Conservation (phyloP, 1,140 invertebrate genomes). For the Parasteatoda tepidariorum region DNA sequence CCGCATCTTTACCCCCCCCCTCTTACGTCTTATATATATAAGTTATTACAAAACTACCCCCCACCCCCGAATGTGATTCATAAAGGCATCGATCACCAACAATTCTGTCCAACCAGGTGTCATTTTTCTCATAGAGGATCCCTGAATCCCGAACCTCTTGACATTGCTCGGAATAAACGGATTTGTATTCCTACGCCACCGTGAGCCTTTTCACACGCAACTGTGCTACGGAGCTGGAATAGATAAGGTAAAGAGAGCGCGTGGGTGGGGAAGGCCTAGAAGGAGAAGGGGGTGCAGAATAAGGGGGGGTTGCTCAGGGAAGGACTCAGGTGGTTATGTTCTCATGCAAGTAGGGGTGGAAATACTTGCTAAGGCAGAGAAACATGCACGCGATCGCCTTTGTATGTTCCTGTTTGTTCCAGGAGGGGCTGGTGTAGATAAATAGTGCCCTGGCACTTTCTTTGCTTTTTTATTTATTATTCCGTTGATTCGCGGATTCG, state of each 20-base stretch:
- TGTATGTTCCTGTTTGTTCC: conserved; percentile 22
- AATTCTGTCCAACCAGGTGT: conserved; percentile 40
- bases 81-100: conserved; percentile 55
- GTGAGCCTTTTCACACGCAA: conserved; percentile 26
- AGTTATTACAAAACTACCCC: conserved; percentile 43
- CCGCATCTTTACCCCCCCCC: background rate
- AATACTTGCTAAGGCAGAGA: conserved; percentile 27
- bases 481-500: conserved; percentile 29
- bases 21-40: conserved; percentile 1
- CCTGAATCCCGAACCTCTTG: conserved; percentile 30
- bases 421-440: conserved; percentile 22
- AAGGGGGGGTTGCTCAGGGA: background rate
- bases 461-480: background rate
- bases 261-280: background rate
- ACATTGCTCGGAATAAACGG: conserved; percentile 27
- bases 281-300: background rate
- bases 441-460: conserved; percentile 21
- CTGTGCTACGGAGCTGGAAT: conserved; percentile 24
- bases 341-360: conserved; percentile 44
- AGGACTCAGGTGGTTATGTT: conserved; percentile 50
- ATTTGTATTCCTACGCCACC: conserved; percentile 51
- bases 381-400: conserved; percentile 43
- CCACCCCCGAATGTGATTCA: conserved; percentile 31
- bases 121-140: conserved; percentile 36
- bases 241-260: conserved; percentile 13